Base-by-base conservation (phyloP, 64 coral and sea anemone genomes). In the Porites australiensis region DNA sequence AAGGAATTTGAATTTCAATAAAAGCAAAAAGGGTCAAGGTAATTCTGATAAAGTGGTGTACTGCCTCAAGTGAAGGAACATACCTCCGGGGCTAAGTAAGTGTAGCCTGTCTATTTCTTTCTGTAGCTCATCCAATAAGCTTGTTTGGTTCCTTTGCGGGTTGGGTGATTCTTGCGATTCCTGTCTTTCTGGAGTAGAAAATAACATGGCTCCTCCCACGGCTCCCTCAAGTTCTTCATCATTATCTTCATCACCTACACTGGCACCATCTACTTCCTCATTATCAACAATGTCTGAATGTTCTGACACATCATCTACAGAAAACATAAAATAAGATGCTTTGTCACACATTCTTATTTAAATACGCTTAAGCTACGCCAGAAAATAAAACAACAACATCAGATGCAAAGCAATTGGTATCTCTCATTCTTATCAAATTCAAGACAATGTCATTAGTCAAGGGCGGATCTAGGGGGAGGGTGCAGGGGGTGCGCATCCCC, bases 201-300 rank as follows among this genome's bases (percentile, higher is more conserved):
- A 21, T 21, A 12, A 22, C 3, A 70, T 21, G 13, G 13, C 60
- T 37, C 91, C 91, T 68, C 91, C 91, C 9, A 93, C 91, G 13
- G 91, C 91, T 50, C 91, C 91, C 50, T 77, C 18, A 44, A 93
- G 82, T 45, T 93, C 78, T 8, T 11, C 83, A 69, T 87, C 83
- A 55, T 58, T 86, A 13, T 73, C 50, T 18, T 22, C 53, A 15
- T 75, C 68, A 2, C 67, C 79, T 53, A 43, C 66, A 73, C 64
- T 7, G 12, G 12, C 60, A 50, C 55, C 75, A 21, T 68, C 77
- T 18, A 12, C 44, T 2, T 64, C 13, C 0, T 78, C 58, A 54
- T 59, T 79, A 3, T 74, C 79, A 27, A 71, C 79, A 46, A 14
- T 51, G 48, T 83, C 79, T 65, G 69, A 82, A 37, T 82, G 67